Base-by-base conservation (phyloP, 1,140 invertebrate species). In the Eriocheir sinensis region DNA sequence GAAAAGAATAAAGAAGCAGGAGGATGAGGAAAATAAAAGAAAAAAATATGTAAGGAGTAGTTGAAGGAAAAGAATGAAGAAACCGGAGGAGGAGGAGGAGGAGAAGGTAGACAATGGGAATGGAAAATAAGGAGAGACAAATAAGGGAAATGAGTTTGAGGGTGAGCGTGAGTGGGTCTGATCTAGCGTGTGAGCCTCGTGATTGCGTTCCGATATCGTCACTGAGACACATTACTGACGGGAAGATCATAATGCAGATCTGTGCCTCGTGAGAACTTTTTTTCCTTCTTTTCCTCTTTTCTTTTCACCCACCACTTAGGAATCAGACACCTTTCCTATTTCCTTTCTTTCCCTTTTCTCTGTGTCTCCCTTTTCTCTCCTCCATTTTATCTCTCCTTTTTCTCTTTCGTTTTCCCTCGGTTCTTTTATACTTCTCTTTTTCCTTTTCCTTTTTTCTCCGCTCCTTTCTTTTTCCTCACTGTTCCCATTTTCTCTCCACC, bases 241-340 rank as follows among this genome's bases (percentile, higher is more conserved):
- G 53, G 53, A 27, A 27, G 53, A 27, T 72, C 12, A 72, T 27
- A n/a, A n/a, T n/a, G n/a, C 53, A 72, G 27, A 27, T 72, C 27
- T 27, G 53, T 12, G 53, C 27, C 53, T 72, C 53, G 53, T 72
- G 12, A 12, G 12, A 27, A 27, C 27, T 12, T 12, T 27, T 72
- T 72, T 72, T 72, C 53, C 53, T 72, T 72, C 53, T 72, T 72
- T 72, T n/a, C n/a, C n/a, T n/a, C n/a, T n/a, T n/a, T n/a, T n/a
- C n/a, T n/a, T n/a, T n/a, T n/a, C n/a, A n/a, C n/a, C n/a, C n/a
- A n/a, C n/a, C n/a, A n/a, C n/a, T n/a, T n/a, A n/a, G n/a, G n/a
- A n/a, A n/a, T n/a, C n/a, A n/a, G n/a, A n/a, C n/a, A n/a, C n/a
- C n/a, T n/a, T n/a, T n/a, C n/a, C n/a, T n/a, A n/a, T n/a, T n/a